Percentiles rank a stretch among this genome's conserved stretches.
These are phyloP conservation scores for Semnopithecus entellus DNA, from an alignment of 2,113 vertebrate species.

Conservation along the genomic window DNA sequence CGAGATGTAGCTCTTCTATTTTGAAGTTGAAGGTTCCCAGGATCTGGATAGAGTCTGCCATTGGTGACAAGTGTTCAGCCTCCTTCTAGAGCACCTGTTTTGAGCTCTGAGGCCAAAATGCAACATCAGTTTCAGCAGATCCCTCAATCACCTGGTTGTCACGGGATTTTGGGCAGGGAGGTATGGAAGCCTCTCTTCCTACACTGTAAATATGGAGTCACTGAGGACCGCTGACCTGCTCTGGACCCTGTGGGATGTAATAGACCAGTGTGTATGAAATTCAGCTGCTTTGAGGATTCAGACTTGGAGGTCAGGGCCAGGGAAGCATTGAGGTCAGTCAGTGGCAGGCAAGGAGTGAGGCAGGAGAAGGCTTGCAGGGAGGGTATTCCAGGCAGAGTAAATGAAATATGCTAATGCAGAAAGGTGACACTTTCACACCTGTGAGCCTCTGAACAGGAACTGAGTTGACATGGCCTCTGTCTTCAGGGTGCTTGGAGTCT, in stretches of 20 bases:
- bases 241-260: not conserved
- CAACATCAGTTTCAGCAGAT: rapidly evolving
- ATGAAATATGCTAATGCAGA: not conserved
- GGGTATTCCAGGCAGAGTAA: not conserved
- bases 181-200: not conserved
- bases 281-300: not conserved
- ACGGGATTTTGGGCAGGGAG: not conserved
- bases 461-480: too few relatives aligned
- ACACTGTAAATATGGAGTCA: rapidly evolving
- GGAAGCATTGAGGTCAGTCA: not conserved
- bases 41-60: not conserved
- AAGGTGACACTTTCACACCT: not conserved
- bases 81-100: rapidly evolving
- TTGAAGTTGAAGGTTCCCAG: not conserved
- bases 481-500: not conserved
- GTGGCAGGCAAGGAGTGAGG: too few relatives aligned
- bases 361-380: too few relatives aligned
- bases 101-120: not conserved
- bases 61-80: rapidly evolving
- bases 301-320: not conserved
- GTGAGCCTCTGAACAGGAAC: not conserved
- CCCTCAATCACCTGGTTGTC: rapidly evolving
- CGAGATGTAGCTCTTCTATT: not conserved
- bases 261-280: rapidly evolving
- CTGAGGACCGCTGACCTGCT: not conserved